Evolutionary conservation across 2,888 invertebrate species (phyloP).

Genomic region (Glomeris marginata): DNA sequence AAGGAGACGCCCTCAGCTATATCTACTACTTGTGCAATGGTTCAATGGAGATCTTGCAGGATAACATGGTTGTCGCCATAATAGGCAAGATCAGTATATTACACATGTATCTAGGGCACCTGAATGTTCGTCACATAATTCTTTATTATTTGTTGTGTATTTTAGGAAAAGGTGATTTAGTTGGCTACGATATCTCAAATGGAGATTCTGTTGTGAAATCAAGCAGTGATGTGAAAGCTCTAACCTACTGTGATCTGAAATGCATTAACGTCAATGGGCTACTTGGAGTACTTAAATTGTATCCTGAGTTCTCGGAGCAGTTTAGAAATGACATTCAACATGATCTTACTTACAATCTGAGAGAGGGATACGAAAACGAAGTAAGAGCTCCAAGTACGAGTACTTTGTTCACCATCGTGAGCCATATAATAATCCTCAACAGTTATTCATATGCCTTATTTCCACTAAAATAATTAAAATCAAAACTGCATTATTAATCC

Average conservation of each 20-base stretch:
- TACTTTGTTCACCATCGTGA: too few relatives aligned
- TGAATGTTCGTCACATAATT: slow-evolving; percentile 6
- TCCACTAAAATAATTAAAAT: too few relatives aligned
- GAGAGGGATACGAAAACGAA: slow-evolving; percentile 84
- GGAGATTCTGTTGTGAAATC: slow-evolving; percentile 74
- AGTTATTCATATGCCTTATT: too few relatives aligned
- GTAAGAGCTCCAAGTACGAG: slow-evolving; percentile 35
- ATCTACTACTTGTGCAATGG: slow-evolving; percentile 94
- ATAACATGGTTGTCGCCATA: slow-evolving; percentile 92
- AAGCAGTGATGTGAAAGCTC: slow-evolving; percentile 84
- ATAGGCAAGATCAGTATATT: slow-evolving; percentile 49
- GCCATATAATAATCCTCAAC: too few relatives aligned
- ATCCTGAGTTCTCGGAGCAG: slow-evolving; percentile 88
- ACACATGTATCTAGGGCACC: too few relatives aligned
- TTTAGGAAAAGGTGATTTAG: slow-evolving; percentile 85
- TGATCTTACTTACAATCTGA: slow-evolving; percentile 82
- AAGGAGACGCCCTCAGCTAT: slow-evolving; percentile 82
- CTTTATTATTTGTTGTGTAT: slow-evolving; percentile 12
- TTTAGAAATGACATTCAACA: slow-evolving; percentile 89
- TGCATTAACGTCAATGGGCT: slow-evolving; percentile 82
- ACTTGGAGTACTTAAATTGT: slow-evolving; percentile 71
- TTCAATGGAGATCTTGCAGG: slow-evolving; percentile 93
- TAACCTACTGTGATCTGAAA: slow-evolving; percentile 92
- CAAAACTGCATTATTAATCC: too few relatives aligned
- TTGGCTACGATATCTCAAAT: slow-evolving; percentile 75